A percentile compares a stretch with the other conserved stretches of the same genome.
These are phyloP conservation scores for Drosophila punjabiensis DNA, from an alignment of 1,140 invertebrate species.

Conservation along the genomic window DNA sequence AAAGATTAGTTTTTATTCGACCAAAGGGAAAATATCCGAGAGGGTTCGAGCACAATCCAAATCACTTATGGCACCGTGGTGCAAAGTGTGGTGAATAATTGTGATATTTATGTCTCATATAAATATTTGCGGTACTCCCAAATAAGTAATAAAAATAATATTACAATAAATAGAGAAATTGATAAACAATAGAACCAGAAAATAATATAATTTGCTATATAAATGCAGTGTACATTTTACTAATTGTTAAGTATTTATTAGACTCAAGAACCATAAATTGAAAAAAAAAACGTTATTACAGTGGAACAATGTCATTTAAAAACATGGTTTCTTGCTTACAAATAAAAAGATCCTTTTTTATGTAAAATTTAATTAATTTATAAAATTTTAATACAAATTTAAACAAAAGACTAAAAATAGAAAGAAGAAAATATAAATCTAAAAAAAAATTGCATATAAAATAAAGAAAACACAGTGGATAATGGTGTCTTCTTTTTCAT, in stretches of 20 bases:
- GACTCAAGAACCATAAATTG: neutral
- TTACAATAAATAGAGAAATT: neutral
- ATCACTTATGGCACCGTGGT: slow-evolving; percentile 46
- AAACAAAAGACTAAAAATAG: no score
- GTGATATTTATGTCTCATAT: neutral
- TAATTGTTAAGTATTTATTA: neutral
- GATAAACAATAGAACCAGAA: neutral
- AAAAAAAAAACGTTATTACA: neutral
- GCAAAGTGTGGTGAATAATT: neutral
- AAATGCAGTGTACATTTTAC: neutral
- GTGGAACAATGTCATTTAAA: neutral
- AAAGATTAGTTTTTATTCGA: slow-evolving; percentile 30
- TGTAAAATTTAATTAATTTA: no score
- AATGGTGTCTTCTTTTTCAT: no score
- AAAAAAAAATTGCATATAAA: no score
- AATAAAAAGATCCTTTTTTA: no score
- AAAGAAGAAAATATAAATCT: no score
- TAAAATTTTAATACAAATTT: no score
- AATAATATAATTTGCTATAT: neutral
- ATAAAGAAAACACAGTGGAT: no score
- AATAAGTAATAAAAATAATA: neutral
- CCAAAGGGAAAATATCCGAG: slow-evolving; percentile 11
- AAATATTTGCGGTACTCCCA: neutral
- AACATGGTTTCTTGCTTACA: neutral
- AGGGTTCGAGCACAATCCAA: slow-evolving; percentile 9